phyloP scores from a whole-genome alignment of 1,140 invertebrate genomes.

The Phymorhynchus buccinoides region DNA sequence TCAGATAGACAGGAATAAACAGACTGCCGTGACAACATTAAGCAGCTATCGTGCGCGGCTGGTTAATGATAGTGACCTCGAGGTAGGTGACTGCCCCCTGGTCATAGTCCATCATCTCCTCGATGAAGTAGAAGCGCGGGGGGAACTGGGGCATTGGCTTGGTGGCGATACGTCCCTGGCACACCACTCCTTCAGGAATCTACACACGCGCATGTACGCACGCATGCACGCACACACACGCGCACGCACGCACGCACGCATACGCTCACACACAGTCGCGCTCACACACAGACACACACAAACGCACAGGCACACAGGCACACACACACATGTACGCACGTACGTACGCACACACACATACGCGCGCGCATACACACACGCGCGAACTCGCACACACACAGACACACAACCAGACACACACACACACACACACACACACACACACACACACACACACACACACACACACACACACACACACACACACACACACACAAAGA shows the following conservation, averaged over 20 bases:
- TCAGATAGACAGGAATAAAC: too few species aligned
- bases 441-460: slow-evolving; percentile 29
- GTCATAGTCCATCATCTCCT: slow-evolving; percentile 11
- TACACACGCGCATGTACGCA: not conserved
- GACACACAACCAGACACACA: slow-evolving; percentile 26
- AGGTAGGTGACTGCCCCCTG: not conserved
- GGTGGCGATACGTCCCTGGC: not conserved
- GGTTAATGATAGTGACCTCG: too few species aligned
- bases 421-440: slow-evolving; percentile 30
- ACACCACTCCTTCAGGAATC: slow-evolving; percentile 1
- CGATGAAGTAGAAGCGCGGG: not conserved
- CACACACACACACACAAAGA: not conserved
- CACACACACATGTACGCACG: not conserved
- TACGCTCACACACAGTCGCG: slow-evolving; percentile 8
- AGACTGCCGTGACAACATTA: too few species aligned
- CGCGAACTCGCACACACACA: slow-evolving; percentile 21
- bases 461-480: slow-evolving; percentile 29
- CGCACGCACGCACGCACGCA: not conserved
- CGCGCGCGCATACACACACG: slow-evolving; percentile 7
- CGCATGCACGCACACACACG: not conserved
- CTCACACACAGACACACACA: slow-evolving; percentile 21
- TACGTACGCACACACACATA: slow-evolving; percentile 1
- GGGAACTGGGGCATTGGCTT: slow-evolving; percentile 11
- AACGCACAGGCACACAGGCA: slow-evolving; percentile 2
- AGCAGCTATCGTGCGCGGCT: too few species aligned